Conservation (phyloP, 1,140 invertebrate genomes). For the Psix sp. region DNA sequence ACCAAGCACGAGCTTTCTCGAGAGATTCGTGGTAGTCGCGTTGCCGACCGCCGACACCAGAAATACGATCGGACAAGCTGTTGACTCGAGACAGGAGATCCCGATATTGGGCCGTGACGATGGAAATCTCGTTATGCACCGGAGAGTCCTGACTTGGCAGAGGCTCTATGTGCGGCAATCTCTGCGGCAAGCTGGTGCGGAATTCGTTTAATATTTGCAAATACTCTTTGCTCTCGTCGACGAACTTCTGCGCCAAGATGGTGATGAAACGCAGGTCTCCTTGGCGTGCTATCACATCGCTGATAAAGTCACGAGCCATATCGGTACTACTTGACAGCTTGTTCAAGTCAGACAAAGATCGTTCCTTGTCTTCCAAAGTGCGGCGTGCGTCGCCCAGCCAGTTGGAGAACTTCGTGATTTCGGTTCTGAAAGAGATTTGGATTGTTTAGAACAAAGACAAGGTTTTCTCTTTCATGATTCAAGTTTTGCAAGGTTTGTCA, state of each 20-base stretch:
- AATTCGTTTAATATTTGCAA: constrained; percentile 89
- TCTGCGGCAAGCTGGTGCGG: constrained; percentile 86
- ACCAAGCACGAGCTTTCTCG: constrained; percentile 89
- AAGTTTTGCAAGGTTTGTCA: no score
- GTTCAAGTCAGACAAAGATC: constrained; percentile 87
- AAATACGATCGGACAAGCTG: constrained; percentile 86
- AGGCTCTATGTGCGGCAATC: constrained; percentile 86
- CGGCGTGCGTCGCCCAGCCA: constrained; percentile 91
- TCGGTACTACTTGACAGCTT: constrained; percentile 84
- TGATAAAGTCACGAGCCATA: constrained; percentile 90
- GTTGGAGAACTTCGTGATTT: constrained; percentile 87
- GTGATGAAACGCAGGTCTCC: constrained; percentile 95
- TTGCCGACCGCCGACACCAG: constrained; percentile 86
- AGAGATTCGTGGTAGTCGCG: constrained; percentile 89
- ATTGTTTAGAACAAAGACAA: no score
- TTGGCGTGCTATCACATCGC: constrained; percentile 95
- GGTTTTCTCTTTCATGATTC: no score
- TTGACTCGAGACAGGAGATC: constrained; percentile 89
- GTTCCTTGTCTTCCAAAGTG: constrained; percentile 89
- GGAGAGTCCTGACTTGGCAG: constrained; percentile 82
- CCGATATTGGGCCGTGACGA: constrained; percentile 84
- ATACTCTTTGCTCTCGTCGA: constrained; percentile 95
- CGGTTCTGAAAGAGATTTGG: constrained; percentile 80
- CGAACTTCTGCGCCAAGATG: constrained; percentile 95
- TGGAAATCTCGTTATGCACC: constrained; percentile 83